phyloP scores from a whole-genome alignment of 2,888 invertebrate species.

The Salticus scenicus region DNA sequence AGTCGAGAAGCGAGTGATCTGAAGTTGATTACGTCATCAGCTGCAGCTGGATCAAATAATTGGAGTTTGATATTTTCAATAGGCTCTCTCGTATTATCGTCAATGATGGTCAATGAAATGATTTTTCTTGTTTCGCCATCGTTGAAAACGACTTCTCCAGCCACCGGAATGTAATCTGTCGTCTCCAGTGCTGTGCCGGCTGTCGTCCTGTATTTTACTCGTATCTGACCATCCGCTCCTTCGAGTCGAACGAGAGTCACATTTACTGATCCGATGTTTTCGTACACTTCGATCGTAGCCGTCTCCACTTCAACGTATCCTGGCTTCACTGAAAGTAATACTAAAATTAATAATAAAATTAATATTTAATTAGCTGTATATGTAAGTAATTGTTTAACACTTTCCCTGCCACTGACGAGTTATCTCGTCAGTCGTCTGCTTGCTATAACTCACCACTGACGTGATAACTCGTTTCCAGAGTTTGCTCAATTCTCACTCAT shows the following conservation, averaged over 20 bases:
- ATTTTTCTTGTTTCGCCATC: conserved; percentile 78
- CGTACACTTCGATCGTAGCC: not conserved
- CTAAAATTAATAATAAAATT: not conserved
- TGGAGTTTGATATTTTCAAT: conserved; percentile 78
- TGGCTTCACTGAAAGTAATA: conserved; percentile 36
- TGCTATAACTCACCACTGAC: too few relatives aligned
- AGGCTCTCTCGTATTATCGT: conserved; percentile 80
- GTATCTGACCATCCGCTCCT: conserved; percentile 13
- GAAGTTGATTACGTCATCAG: conserved; percentile 73
- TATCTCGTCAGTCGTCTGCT: too few relatives aligned
- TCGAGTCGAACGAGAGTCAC: conserved; percentile 3
- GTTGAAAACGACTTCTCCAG: conserved; percentile 78
- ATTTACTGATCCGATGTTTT: not conserved
- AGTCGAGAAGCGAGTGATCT: conserved; percentile 77
- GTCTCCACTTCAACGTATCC: conserved; percentile 21
- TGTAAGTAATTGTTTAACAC: too few relatives aligned
- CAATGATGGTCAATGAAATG: conserved; percentile 78
- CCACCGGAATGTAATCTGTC: conserved; percentile 78
- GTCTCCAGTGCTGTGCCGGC: conserved; percentile 79
- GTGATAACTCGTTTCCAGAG: too few relatives aligned
- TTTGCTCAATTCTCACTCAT: too few relatives aligned
- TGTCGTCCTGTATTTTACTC: conserved; percentile 75
- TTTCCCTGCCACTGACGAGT: too few relatives aligned
- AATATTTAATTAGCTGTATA: not conserved
- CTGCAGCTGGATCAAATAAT: conserved; percentile 5